Conservation (phyloP, 2,797 vertebrate genomes). For the Gambelia wislizenii region DNA sequence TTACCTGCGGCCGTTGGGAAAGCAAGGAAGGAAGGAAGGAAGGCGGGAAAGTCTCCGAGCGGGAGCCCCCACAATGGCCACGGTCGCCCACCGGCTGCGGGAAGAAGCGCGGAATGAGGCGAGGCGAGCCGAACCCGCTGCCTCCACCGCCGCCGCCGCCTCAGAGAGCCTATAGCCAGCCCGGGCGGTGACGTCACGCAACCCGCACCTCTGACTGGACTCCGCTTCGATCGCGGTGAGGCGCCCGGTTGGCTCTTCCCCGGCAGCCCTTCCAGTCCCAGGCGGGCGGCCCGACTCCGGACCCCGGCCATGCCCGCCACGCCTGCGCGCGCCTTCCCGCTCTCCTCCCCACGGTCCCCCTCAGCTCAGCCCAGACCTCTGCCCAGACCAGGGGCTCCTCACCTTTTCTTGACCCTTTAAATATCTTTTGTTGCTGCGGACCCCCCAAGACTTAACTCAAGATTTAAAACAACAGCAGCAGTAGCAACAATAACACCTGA, state of each 20-base stretch:
- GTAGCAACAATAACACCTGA: too few species aligned
- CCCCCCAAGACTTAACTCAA: too few species aligned
- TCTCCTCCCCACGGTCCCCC: rapidly evolving
- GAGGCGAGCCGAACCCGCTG: conserved; percentile 57
- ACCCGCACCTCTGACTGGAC: conserved; percentile 58
- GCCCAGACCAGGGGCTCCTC: too few species aligned
- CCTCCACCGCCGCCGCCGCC: conserved; percentile 68
- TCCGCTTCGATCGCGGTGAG: conserved; percentile 7
- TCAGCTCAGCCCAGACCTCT: rapidly evolving
- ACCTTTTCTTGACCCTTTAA: too few species aligned
- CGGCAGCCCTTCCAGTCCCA: neutral
- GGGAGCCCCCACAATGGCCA: conserved; percentile 55
- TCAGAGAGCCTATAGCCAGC: conserved; percentile 78
- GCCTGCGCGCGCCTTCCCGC: neutral
- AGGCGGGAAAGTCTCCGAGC: conserved; percentile 41
- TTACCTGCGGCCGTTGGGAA: neutral
- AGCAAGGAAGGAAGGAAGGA: neutral
- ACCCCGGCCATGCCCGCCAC: too few species aligned
- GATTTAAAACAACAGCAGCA: too few species aligned
- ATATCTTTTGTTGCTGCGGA: too few species aligned
- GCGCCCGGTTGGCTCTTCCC: too few species aligned
- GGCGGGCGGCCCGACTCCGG: too few species aligned
- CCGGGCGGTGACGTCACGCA: conserved; percentile 81
- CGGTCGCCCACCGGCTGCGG: conserved; percentile 70
- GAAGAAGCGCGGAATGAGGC: conserved; percentile 70